These are phyloP conservation scores for Glossosoma conforme DNA, from an alignment of 1,140 invertebrate genomes.

Conservation along the genomic window DNA sequence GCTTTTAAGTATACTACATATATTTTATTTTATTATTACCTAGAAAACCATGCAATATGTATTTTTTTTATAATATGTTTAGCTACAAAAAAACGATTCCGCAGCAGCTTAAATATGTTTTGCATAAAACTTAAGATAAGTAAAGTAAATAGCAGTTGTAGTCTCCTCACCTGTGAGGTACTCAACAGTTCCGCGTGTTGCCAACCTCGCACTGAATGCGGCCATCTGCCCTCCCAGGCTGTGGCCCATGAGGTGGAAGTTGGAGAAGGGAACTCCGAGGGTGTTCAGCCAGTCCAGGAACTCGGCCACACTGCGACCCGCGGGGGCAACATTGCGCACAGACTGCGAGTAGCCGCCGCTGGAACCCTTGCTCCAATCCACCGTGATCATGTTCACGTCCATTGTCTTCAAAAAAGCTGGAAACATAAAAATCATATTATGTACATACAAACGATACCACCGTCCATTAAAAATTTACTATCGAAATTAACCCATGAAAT, in stretches of 20 bases:
- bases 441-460: no score
- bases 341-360: constrained; percentile 45
- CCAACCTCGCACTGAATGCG: constrained; percentile 20
- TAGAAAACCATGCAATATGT: no score
- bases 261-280: constrained; percentile 38
- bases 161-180: constrained; percentile 36
- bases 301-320: constrained; percentile 48
- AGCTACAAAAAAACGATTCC: no score
- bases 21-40: no score
- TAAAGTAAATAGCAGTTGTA: constrained; percentile 7
- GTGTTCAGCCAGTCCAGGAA: constrained; percentile 49
- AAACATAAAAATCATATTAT: constrained; percentile 10
- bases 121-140: no score
- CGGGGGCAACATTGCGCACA: constrained; percentile 42
- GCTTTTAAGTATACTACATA: no score
- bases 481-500: background rate
- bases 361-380: constrained; percentile 51
- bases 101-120: no score
- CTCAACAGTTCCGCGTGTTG: constrained; percentile 23
- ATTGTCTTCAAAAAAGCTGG: constrained; percentile 41
- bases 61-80: no score
- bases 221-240: constrained; percentile 27
- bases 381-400: constrained; percentile 53
- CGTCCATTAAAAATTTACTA: no score
- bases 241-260: constrained; percentile 38